Evolutionary conservation across 2,888 invertebrate genomes (phyloP).

Genomic region (Yponomeuta cagnagella): DNA sequence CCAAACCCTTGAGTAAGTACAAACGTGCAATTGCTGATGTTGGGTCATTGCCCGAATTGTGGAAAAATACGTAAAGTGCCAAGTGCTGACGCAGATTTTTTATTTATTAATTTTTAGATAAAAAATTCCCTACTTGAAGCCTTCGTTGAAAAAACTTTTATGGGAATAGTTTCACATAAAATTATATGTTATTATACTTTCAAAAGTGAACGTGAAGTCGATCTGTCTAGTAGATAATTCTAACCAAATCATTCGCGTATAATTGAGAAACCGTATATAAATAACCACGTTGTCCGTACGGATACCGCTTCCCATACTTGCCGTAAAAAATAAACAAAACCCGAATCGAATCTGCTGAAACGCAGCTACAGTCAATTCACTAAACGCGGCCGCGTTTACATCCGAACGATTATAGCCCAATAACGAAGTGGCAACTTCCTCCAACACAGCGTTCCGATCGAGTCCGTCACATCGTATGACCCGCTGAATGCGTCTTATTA

Average conservation of each 20-base stretch:
- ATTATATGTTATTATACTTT: no score
- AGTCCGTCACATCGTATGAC: slow-evolving; percentile 67
- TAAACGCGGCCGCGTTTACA: slow-evolving; percentile 52
- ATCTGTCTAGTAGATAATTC: no score
- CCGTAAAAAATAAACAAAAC: slow-evolving; percentile 47
- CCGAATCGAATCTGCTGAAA: slow-evolving; percentile 41
- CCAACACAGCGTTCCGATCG: slow-evolving; percentile 32
- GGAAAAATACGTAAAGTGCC: no score
- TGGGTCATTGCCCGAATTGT: no score
- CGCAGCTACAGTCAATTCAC: slow-evolving; percentile 43
- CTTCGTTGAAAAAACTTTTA: no score
- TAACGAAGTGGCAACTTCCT: slow-evolving; percentile 57
- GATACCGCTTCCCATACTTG: slow-evolving; percentile 29
- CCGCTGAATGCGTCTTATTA: slow-evolving; percentile 72
- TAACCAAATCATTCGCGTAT: background rate
- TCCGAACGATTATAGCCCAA: slow-evolving; percentile 53
- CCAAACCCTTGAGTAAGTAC: background rate
- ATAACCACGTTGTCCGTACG: slow-evolving; percentile 19
- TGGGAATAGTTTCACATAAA: no score
- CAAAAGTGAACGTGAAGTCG: no score
- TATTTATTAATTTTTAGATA: no score
- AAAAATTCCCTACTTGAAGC: no score
- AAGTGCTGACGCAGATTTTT: no score
- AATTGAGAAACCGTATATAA: background rate
- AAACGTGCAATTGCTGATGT: background rate